A percentile compares a stretch with the other conserved stretches of the same genome.
Evolutionary conservation across 2,888 invertebrate species (phyloP).

Genomic region (Drosophila subquinaria): DNA sequence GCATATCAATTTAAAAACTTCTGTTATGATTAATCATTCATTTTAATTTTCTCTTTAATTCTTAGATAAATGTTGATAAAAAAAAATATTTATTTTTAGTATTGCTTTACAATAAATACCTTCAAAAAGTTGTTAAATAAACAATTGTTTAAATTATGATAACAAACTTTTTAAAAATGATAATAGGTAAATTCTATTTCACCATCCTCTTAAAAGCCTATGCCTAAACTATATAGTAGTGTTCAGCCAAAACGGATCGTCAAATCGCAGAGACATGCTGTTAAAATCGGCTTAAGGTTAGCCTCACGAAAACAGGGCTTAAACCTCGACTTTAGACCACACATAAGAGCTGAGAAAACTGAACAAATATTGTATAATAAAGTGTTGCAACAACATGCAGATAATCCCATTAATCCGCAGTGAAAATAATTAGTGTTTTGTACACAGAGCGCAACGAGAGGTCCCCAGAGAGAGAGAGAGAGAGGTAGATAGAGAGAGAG

Average conservation of each 20-base stretch:
- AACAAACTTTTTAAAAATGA: no score
- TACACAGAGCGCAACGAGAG: slow-evolving; percentile 69
- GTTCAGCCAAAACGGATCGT: slow-evolving; percentile 34
- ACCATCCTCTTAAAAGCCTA: background rate
- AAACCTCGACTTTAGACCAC: slow-evolving; percentile 24
- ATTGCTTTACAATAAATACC: no score
- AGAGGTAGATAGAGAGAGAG: background rate
- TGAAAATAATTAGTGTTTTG: slow-evolving; percentile 84
- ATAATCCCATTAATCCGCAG: slow-evolving; percentile 84
- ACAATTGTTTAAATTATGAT: slow-evolving; percentile 2
- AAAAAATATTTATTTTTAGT: no score
- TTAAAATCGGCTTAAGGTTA: slow-evolving; percentile 52
- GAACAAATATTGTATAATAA: slow-evolving; percentile 77
- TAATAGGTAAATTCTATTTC: no score
- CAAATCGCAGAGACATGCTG: background rate
- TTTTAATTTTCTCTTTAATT: no score
- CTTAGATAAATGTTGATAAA: no score
- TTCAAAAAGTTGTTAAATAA: no score
- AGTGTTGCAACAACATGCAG: slow-evolving; percentile 76
- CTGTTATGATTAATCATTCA: no score
- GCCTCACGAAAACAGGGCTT: slow-evolving; percentile 8
- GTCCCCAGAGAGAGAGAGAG: slow-evolving; percentile 17
- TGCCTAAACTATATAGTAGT: background rate
- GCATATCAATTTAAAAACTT: no score
- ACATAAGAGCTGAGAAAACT: slow-evolving; percentile 29